Percentiles rank a stretch among this genome's conserved stretches.
Evolutionary conservation across 2,113 vertebrate genomes (phyloP).

Genomic region (Daubentonia madagascariensis): DNA sequence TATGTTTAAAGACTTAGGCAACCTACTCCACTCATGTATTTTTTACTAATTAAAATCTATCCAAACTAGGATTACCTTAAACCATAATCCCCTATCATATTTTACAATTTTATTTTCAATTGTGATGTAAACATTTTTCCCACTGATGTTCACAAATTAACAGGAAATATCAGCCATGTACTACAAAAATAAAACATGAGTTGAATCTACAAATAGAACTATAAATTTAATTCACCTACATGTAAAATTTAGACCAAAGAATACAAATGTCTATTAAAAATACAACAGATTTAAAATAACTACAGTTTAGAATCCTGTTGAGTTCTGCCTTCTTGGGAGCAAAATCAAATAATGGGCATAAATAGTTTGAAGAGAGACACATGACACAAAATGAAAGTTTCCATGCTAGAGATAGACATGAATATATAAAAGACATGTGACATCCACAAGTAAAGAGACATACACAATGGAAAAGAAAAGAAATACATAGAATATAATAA

Average conservation of each 20-base stretch:
- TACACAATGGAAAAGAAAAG: background rate
- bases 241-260: constrained; percentile 17
- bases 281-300: background rate
- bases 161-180: background rate
- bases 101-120: constrained; percentile 38
- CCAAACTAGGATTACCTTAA: constrained; percentile 8
- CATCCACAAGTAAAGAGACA: background rate
- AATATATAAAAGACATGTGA: background rate
- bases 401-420: background rate
- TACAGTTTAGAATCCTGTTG: background rate
- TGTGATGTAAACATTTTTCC: background rate
- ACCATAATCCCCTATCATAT: background rate
- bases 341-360: background rate
- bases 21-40: background rate
- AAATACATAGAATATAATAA: background rate
- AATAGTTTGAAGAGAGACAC: background rate
- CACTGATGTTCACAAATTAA: background rate
- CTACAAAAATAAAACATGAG: constrained; percentile 28
- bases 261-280: constrained; percentile 33
- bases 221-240: constrained; percentile 1
- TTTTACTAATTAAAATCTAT: constrained; percentile 48
- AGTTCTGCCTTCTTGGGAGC: background rate
- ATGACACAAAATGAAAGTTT: background rate
- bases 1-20: background rate
- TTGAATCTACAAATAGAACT: background rate